Evolutionary conservation across 2,888 invertebrate species (phyloP), one percentile per base, ranked within the genome.

Genomic region (Polyommatus iphigenia): DNA sequence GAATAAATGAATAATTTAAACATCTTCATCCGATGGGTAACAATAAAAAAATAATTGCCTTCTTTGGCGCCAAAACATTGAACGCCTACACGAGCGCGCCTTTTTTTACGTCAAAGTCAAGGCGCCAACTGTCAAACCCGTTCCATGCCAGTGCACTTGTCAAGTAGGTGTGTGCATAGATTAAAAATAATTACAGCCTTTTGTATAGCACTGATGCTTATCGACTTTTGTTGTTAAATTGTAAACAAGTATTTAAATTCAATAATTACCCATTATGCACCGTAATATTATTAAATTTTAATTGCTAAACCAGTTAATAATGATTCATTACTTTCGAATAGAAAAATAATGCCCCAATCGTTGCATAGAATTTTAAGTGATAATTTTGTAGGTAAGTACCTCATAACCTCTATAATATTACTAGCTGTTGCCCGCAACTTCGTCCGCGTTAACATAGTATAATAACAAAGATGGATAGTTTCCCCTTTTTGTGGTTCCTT

Each of bases 151-250:
- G 73, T 78, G 81, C 71, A 77, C 78, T 79, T 80, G 80, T 72
- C 80, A 83, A 81, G 84, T 85, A 82, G 84, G 84, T 81, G 83
- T 82, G 81, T 80, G 82, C 82, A 83, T 81, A 83, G 80, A 81
- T 83, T 83, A 80, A 82, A 81, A 81, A 82, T 83, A 82, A 83
- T 83, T 80, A 82, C 76, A 81, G 81, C 73, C 78, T 76, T 71
- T 75, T 50, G 73, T 73, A 75, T 41, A 75, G 46, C 15, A 13
- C 18, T 32, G 75, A 50, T 24, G 20, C 15, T 75, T 29, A 73
- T 46, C 20, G 24, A 24, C 24, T 62, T 62, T 62, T 62, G 62
- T 62, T 75, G 41, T 20, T 15, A 50, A 29, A 15, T 41, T 54
- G 18, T 24, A 24, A 75, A 75, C 50, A 50, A 18, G 24, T 54